Base-by-base conservation (phyloP, 2,113 vertebrate genomes). In the Ascaphus truei region DNA sequence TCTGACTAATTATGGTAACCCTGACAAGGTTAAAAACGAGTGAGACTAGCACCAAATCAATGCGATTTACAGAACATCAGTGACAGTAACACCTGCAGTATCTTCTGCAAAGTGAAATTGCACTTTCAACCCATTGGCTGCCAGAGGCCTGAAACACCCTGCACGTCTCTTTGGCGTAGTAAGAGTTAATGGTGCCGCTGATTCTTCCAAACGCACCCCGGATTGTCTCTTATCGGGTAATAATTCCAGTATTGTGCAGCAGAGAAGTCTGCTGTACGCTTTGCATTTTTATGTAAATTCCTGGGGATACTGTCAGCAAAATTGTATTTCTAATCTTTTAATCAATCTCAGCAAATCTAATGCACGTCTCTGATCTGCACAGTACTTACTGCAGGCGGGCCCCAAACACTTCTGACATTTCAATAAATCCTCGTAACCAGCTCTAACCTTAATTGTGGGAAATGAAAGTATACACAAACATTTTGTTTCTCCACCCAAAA, bases 251-350 rank as follows among this genome's bases (percentile, higher is more conserved):
- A 26, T 51, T 51, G 48, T 15, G 15, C 48, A 27, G 23, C 23
- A 27, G 27, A 51, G 7, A 16, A 43, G 18, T 43, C 39, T 15
- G 39, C 25, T 59, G 22, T 59, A 59, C 51, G 37, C 60, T 59
- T 55, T 16, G 8, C 22, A 68, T 59, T 68, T 30, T 34, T 68
- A 68, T 68, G 66, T 58, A 68, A 51, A 68, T 68, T 10, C 30
- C 23, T 48, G 26, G 43, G 22, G 31, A 68, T 60, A 41, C 16
- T 55, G 64, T 67, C 64, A 56, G 55, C 43, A 68, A 29, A 68
- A 68, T 51, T 51, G 66, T 47, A 68, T 56, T 50, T 50, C 66
- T 51, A 50, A 68, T 68, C 55, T 68, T 59, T 68, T 68, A 51
- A 60, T 68, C 55, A 45, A 68, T 68, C 66, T 60, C 34, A 48